Percentiles rank a stretch among this genome's conserved stretches.
phyloP scores from a whole-genome alignment of 2,888 invertebrate species.

The Pseudococcus viburni region DNA sequence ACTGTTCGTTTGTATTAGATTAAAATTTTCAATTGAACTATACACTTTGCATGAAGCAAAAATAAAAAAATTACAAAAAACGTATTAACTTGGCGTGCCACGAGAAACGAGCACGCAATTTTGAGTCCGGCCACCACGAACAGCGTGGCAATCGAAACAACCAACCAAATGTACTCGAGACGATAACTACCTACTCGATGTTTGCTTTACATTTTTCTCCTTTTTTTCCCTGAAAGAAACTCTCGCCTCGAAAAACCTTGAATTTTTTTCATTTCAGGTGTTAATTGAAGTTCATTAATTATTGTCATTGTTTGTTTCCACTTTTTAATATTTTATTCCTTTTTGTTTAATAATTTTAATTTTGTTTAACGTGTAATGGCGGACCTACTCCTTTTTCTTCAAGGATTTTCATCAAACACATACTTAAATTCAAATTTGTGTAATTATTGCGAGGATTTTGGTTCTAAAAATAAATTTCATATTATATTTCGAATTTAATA shows the following conservation, averaged over 20 bases:
- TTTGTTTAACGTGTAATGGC: background rate
- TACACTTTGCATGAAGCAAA: background rate
- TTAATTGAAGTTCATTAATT: constrained; percentile 27
- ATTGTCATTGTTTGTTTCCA: constrained; percentile 1
- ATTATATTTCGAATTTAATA: too few species aligned
- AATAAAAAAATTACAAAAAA: background rate
- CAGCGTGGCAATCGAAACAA: background rate
- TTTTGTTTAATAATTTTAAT: background rate
- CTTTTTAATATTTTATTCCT: background rate
- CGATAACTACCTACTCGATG: background rate
- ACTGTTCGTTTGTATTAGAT: constrained; percentile 5
- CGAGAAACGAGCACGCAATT: constrained; percentile 14
- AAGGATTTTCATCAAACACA: too few species aligned
- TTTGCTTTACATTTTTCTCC: background rate
- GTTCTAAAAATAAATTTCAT: too few species aligned
- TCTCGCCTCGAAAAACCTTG: background rate
- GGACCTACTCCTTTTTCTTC: too few species aligned
- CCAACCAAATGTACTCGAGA: background rate
- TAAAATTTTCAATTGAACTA: constrained; percentile 6
- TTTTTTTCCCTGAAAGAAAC: too few species aligned
- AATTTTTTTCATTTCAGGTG: background rate
- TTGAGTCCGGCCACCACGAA: background rate
- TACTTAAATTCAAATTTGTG: too few species aligned
- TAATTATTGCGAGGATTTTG: too few species aligned
- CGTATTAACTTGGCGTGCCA: constrained; percentile 25